Percentiles rank a stretch among this genome's conserved stretches.
Evolutionary conservation across 1,140 invertebrate genomes (phyloP).

Genomic region (Muscidifurax raptorellus): DNA sequence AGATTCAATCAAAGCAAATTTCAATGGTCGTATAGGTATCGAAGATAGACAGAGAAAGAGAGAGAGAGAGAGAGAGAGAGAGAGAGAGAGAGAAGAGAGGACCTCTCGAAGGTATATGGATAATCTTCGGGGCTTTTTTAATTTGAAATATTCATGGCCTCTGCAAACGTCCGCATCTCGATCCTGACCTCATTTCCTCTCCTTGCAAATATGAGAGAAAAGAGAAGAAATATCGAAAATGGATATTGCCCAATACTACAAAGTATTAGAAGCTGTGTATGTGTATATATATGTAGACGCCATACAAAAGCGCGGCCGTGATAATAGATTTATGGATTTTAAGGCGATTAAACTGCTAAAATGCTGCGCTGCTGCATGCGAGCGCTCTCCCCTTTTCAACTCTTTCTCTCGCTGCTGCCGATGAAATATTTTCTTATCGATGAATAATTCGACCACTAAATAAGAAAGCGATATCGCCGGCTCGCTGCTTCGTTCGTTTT

Average conservation of each 20-base stretch:
- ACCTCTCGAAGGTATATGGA: not conserved
- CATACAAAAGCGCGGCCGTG: slow-evolving; percentile 12
- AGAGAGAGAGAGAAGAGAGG: too few relatives aligned
- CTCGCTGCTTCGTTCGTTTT: not conserved
- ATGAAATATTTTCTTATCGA: slow-evolving; percentile 32
- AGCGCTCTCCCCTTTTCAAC: not conserved
- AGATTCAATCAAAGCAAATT: slow-evolving; percentile 31
- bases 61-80: not conserved
- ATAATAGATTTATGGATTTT: slow-evolving; percentile 41
- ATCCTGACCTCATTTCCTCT: slow-evolving; percentile 40
- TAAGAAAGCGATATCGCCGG: not conserved
- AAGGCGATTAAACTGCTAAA: slow-evolving; percentile 39
- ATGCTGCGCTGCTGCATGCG: not conserved
- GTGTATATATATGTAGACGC: not conserved
- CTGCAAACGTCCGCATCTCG: not conserved
- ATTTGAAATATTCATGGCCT: slow-evolving; percentile 50
- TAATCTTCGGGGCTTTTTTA: slow-evolving; percentile 42
- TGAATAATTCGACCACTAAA: slow-evolving; percentile 12
- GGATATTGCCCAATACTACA: slow-evolving; percentile 51
- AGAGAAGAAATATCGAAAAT: slow-evolving; percentile 50
- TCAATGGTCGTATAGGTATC: not conserved
- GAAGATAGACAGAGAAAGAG: not conserved
- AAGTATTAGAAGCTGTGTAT: slow-evolving; percentile 31
- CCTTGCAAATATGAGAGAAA: not conserved
- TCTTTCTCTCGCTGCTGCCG: not conserved